Evolutionary conservation across 2,888 invertebrate species (phyloP).

Genomic region (Chironomus tentans): DNA sequence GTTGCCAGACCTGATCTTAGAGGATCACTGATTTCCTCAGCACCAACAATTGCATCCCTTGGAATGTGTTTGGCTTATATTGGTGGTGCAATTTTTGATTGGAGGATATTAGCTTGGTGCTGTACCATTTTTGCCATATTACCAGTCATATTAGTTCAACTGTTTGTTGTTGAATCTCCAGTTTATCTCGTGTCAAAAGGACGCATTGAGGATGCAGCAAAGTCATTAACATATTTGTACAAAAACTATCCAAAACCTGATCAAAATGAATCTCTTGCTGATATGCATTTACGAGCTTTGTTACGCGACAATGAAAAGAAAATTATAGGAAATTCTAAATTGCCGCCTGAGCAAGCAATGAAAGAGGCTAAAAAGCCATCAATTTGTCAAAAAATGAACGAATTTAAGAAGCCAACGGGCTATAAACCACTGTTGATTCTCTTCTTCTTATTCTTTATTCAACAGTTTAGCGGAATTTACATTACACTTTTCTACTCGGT

Average conservation of each 20-base stretch:
- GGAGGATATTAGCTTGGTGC: slow-evolving; percentile 50
- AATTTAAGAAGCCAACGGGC: slow-evolving; percentile 47
- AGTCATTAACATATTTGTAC: slow-evolving; percentile 45
- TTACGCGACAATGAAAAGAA: slow-evolving; percentile 47
- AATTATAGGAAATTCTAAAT: slow-evolving; percentile 37
- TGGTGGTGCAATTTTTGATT: slow-evolving; percentile 47
- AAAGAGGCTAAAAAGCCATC: slow-evolving; percentile 34
- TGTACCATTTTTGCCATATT: slow-evolving; percentile 46
- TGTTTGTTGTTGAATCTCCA: slow-evolving; percentile 51
- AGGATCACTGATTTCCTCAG: slow-evolving; percentile 50
- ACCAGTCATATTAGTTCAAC: slow-evolving; percentile 43
- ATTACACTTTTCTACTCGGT: slow-evolving; percentile 53
- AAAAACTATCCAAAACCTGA: slow-evolving; percentile 43
- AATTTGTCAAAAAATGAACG: slow-evolving; percentile 36
- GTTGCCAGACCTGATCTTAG: slow-evolving; percentile 50
- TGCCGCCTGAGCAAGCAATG: slow-evolving; percentile 27
- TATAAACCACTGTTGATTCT: slow-evolving; percentile 50
- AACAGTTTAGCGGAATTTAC: slow-evolving; percentile 53
- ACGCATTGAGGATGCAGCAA: slow-evolving; percentile 46
- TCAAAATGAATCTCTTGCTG: slow-evolving; percentile 43
- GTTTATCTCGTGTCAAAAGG: slow-evolving; percentile 51
- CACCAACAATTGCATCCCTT: slow-evolving; percentile 50
- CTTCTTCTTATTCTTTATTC: slow-evolving; percentile 48
- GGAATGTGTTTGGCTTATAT: slow-evolving; percentile 52
- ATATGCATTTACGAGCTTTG: slow-evolving; percentile 45